Evolutionary conservation across 2,797 vertebrate genomes (phyloP).

Genomic region (Picus viridis): DNA sequence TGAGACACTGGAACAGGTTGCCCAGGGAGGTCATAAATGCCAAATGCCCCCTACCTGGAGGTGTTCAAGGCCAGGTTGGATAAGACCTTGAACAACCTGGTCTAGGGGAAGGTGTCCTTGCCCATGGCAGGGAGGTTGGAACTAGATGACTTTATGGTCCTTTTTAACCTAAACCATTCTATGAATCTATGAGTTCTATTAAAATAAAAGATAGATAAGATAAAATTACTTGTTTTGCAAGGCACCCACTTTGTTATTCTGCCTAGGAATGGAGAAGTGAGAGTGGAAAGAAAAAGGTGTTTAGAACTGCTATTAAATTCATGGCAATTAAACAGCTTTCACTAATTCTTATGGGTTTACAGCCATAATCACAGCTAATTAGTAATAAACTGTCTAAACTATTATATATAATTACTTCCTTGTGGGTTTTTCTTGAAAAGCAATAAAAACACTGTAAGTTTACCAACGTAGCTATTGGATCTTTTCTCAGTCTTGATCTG

Average conservation of each 20-base stretch:
- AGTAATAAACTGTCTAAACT: conserved; percentile 36
- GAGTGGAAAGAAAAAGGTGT: neutral
- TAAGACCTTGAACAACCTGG: too few relatives aligned
- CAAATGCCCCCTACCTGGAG: too few relatives aligned
- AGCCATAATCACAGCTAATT: conserved; percentile 24
- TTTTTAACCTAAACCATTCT: too few relatives aligned
- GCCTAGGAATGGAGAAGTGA: neutral
- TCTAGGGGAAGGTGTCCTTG: too few relatives aligned
- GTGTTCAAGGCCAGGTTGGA: too few relatives aligned
- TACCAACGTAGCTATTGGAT: neutral
- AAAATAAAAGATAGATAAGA: neutral
- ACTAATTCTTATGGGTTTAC: conserved; percentile 22
- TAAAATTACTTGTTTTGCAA: neutral
- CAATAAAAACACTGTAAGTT: neutral
- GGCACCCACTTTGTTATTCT: neutral
- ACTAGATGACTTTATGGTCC: too few relatives aligned
- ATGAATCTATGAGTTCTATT: too few relatives aligned
- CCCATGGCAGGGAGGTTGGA: too few relatives aligned
- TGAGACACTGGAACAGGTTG: too few relatives aligned
- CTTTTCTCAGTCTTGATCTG: neutral
- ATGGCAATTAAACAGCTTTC: neutral
- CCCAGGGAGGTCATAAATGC: too few relatives aligned
- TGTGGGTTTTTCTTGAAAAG: neutral
- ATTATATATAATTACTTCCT: conserved; percentile 29
- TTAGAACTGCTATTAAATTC: conserved; percentile 15